Evolutionary conservation across 1,140 invertebrate genomes (phyloP), one percentile per base, ranked within the genome.

Genomic region (Scaptomyza montana): DNA sequence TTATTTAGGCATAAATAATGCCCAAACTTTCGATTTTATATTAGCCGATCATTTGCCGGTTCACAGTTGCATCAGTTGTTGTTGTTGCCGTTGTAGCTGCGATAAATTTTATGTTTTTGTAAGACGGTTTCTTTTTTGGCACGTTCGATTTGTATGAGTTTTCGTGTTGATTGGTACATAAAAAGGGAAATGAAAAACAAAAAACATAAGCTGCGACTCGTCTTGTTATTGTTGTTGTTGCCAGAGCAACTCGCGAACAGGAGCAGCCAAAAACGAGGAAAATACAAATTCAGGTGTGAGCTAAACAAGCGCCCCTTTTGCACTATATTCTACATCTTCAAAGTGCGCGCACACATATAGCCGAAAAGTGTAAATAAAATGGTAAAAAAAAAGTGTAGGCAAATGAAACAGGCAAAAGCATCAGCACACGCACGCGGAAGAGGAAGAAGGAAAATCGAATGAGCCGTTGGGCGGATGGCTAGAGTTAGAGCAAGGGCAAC

Each of bases 301-400:
- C 49, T 41, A 19, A 50, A 59, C 30, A 45, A 30, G 55, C 33
- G 45, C 33, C 55, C 63, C 54, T 53, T 30, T 30, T 16, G 16
- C 21, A 12, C 54, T 36, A 45, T n/a, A 41, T 6, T 43, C 43
- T 33, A 6, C 43, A 6, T 6, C 41, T 46, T 25, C 21, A 57
- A 47, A n/a, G 49, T 13, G 56, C 47, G 21, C 61, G 30, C 59
- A 68, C 62, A 64, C 50, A 7, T 8, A 33, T 45, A 68, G 53
- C 59, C 74, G 53, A 63, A 77, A 72, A 75, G 75, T 87, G 82
- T 86, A 87, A 86, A 86, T 86, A 87, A 77, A 82, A 77, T 76
- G 82, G 74, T 87, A 82, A 87, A 74, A 69, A 33, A 86, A 71
- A 64, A 57, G 76, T 73, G 65, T 87, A 62, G 63, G 75, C 64